phyloP scores from a whole-genome alignment of 23 tunicate genomes.

The Oikopleura vanhoeffeni region DNA sequence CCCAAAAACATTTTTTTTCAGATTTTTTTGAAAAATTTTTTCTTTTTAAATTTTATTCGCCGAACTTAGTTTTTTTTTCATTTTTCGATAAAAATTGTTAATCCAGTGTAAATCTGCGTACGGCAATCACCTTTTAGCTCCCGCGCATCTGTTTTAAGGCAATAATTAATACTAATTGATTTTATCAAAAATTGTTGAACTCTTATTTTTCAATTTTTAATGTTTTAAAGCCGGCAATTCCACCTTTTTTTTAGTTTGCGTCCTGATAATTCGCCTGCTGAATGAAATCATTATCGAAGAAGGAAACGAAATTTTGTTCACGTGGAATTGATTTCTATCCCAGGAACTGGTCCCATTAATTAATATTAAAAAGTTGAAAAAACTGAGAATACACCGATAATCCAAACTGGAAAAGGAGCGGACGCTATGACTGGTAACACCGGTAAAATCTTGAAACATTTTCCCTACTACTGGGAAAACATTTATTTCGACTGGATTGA shows the following conservation, averaged over 20 bases:
- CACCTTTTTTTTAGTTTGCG: too few relatives aligned
- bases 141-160: too few relatives aligned
- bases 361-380: background rate
- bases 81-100: too few relatives aligned
- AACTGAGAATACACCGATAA: background rate
- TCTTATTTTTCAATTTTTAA: too few relatives aligned
- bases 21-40: too few relatives aligned
- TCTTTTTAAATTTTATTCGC: too few relatives aligned
- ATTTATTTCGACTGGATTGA: background rate
- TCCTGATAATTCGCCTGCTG: background rate
- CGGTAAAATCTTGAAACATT: background rate
- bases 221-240: too few relatives aligned
- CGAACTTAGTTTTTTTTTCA: too few relatives aligned
- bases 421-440: background rate
- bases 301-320: background rate
- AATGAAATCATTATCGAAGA: background rate
- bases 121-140: too few relatives aligned
- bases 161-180: too few relatives aligned
- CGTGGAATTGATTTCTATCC: background rate
- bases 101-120: too few relatives aligned
- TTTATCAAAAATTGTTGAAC: background rate
- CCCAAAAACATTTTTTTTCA: too few relatives aligned
- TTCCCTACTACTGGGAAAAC: background rate
- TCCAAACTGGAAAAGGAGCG: background rate
- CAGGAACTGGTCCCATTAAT: background rate